Conservation (phyloP, 1,140 invertebrate species). For the Oryctes rhinoceros region DNA sequence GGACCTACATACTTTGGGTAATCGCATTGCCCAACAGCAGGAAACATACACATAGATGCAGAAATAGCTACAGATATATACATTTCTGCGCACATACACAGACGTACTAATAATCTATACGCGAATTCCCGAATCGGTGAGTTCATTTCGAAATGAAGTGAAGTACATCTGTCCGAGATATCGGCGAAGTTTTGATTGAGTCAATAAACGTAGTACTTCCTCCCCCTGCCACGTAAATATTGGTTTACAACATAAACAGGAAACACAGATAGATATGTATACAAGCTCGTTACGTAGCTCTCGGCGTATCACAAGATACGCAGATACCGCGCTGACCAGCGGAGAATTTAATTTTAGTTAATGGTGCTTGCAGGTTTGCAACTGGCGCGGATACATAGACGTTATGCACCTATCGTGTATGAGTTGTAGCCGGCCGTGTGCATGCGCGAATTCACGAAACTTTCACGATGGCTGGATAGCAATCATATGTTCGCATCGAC, state of each 20-base stretch:
- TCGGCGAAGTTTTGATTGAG: conserved; percentile 18
- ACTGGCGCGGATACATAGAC: not conserved
- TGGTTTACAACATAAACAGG: conserved; percentile 16
- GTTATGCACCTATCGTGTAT: too few relatives aligned
- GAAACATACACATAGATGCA: not conserved
- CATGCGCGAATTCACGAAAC: too few relatives aligned
- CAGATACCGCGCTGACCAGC: conserved; percentile 7
- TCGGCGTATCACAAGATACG: not conserved
- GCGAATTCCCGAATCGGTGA: not conserved
- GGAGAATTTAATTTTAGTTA: conserved; percentile 23
- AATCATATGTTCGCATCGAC: too few relatives aligned
- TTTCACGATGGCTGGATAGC: too few relatives aligned
- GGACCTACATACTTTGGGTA: too few relatives aligned
- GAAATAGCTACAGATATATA: not conserved
- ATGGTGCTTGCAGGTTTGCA: not conserved
- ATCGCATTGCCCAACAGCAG: not conserved
- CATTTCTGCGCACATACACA: not conserved
- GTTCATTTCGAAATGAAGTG: not conserved
- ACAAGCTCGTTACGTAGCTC: conserved; percentile 5
- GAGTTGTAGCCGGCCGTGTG: too few relatives aligned
- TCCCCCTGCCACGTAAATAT: not conserved
- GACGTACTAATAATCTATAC: not conserved
- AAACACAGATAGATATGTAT: conserved; percentile 11
- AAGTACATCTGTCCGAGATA: not conserved
- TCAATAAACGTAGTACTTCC: conserved; percentile 20